Evolutionary conservation across 92 coral and sea anemone species (phyloP).

Genomic region (Nematostella vectensis): DNA sequence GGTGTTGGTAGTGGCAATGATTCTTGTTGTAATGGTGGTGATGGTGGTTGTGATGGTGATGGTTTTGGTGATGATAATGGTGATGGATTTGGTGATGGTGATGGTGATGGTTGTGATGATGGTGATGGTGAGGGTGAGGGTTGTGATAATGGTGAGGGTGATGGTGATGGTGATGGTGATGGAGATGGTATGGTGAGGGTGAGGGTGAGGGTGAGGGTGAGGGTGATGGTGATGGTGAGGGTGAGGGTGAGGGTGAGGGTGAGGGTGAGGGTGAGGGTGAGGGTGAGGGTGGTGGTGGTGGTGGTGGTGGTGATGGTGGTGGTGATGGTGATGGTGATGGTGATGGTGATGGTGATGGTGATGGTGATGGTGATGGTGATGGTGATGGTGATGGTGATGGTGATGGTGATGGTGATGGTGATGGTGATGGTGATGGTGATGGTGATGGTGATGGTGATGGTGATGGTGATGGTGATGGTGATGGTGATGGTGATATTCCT

Average conservation of each 20-base stretch:
- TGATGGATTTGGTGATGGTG: too few relatives aligned
- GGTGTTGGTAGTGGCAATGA: too few relatives aligned
- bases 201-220: neutral
- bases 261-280: neutral
- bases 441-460: conserved; percentile 7
- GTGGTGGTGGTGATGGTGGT: neutral
- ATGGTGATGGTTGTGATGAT: too few relatives aligned
- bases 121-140: too few relatives aligned
- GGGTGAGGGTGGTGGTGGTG: neutral
- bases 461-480: conserved; percentile 1
- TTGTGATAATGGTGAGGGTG: too few relatives aligned
- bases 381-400: neutral
- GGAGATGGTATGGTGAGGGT: neutral
- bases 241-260: neutral
- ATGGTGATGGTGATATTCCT: conserved; percentile 1
- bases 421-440: conserved; percentile 6
- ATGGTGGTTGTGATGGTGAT: too few relatives aligned
- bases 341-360: neutral
- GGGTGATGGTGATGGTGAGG: neutral
- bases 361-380: neutral
- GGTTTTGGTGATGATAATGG: too few relatives aligned
- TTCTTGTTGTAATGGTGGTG: too few relatives aligned
- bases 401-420: conserved; percentile 6
- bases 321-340: neutral
- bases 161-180: too few relatives aligned